Conservation (phyloP, 2,113 vertebrate species). For the Neoarius graeffei region DNA sequence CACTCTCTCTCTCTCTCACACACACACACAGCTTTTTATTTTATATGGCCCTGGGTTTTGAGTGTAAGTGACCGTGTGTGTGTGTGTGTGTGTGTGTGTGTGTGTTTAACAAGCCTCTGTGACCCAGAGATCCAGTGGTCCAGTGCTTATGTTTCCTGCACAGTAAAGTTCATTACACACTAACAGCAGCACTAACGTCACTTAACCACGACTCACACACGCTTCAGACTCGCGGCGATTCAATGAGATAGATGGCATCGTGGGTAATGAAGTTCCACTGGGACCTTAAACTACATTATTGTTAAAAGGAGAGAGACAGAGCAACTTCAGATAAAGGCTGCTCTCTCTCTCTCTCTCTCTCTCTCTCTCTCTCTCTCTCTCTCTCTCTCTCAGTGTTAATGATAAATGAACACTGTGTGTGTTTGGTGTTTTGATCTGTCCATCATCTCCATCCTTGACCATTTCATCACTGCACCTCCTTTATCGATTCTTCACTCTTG, state of each 20-base stretch:
- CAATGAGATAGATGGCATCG: conserved; percentile 70
- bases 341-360: not conserved
- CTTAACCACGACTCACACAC: conserved; percentile 65
- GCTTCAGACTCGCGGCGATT: conserved; percentile 62
- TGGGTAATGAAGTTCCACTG: conserved; percentile 60
- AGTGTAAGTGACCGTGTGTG: not conserved
- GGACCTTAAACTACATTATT: conserved; percentile 70
- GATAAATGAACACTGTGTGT: conserved; percentile 55
- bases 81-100: conserved; percentile 24
- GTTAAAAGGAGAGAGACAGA: conserved; percentile 52
- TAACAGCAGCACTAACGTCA: conserved; percentile 62
- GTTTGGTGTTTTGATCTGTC: conserved; percentile 25
- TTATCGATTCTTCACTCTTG: conserved; percentile 13
- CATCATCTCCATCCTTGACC: conserved; percentile 23
- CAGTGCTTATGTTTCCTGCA: not conserved
- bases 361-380: conserved; percentile 4
- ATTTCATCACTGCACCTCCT: not conserved
- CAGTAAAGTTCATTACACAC: conserved; percentile 60
- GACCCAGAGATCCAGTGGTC: conserved; percentile 20
- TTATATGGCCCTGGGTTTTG: not conserved
- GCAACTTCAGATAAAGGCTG: conserved; percentile 61
- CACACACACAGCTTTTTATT: not conserved
- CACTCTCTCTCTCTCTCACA: no score
- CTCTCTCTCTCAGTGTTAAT: conserved; percentile 29
- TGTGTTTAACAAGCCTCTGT: not conserved